Evolutionary conservation across 53 echinoderm and acorn worm species (phyloP), one percentile per base, ranked within the genome.

Genomic region (Arbacia lixula): DNA sequence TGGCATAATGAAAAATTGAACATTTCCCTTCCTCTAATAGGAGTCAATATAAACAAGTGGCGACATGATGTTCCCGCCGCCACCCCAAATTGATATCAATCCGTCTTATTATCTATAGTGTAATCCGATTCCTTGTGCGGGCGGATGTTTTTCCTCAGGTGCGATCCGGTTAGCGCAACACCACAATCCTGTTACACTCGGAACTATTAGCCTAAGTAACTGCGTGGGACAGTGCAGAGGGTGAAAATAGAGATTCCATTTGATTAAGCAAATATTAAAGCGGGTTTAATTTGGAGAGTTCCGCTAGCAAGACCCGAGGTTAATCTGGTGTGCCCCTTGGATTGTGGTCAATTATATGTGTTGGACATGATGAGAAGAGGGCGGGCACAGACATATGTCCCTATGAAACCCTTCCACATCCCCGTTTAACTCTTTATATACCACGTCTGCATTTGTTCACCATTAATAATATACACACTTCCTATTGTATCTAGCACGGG

Each of bases 101-200:
- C 77, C 58, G 58, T 77, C 77, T 77, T 56, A 77, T 77, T 77
- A 77, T 56, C 77, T 41, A 56, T 58, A 10, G 31, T 36, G 14
- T 77, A 77, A 77, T 77, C 77, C 55, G 11, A 56, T 77, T 77
- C 37, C 77, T 57, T 37, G 58, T 21, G 57, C 74, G 30, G 14
- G 34, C 58, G 77, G 77, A 77, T 19, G 77, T 77, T 77, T 77
- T 57, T 58, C 77, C 58, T 56, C 77, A 43, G 77, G 58, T 77
- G 40, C 14, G 35, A 77, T 77, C 77, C 60, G 24, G 24, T 77
- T 77, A 77, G 36, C 31, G 37, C 57, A 20, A 56, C 21, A 1
- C 27, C 27, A 21, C 36, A 77, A 77, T 77, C 77, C 58, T 37
- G 56, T 77, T 77, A 77, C 17, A 32, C 29, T 74, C 39, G 11